These are phyloP conservation scores for Caranx melampygus DNA, from an alignment of 2,113 vertebrate species.

Conservation along the genomic window DNA sequence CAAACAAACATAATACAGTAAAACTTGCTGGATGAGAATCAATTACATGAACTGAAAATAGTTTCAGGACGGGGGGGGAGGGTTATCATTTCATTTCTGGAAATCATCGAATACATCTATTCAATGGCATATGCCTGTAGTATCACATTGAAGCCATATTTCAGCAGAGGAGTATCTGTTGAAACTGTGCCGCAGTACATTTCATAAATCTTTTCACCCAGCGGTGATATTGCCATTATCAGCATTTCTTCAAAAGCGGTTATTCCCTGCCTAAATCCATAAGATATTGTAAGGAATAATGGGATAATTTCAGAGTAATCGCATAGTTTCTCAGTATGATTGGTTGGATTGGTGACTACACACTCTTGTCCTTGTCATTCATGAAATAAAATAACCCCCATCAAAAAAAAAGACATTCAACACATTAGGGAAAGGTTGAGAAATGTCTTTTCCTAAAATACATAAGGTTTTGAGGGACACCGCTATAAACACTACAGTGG, in stretches of 20 bases:
- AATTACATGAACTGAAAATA: conserved; percentile 78
- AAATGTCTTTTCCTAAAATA: conserved; percentile 1
- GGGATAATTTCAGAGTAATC: conserved; percentile 44
- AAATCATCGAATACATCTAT: conserved; percentile 71
- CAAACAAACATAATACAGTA: conserved; percentile 83
- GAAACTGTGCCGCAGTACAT: conserved; percentile 52
- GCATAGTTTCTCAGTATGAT: conserved; percentile 36
- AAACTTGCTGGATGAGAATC: conserved; percentile 80
- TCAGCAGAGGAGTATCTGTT: conserved; percentile 59
- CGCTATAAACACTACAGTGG: conserved; percentile 5
- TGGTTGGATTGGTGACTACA: conserved; percentile 7
- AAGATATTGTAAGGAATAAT: conserved; percentile 45
- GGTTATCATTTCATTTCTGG: conserved; percentile 65
- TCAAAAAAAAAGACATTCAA: conserved; percentile 14
- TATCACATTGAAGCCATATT: conserved; percentile 67
- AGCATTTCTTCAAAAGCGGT: conserved; percentile 52
- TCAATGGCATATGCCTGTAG: conserved; percentile 64
- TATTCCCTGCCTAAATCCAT: conserved; percentile 50
- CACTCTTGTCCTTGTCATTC: conserved; percentile 19
- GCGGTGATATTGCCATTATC: conserved; percentile 46
- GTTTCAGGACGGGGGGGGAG: conserved; percentile 41
- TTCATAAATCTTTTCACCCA: conserved; percentile 56
- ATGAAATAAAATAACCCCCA: conserved; percentile 19
- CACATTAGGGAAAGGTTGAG: background rate
- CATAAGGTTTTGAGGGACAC: background rate